Conservation (phyloP, 2,888 invertebrate species). For the Zygaena filipendulae region DNA sequence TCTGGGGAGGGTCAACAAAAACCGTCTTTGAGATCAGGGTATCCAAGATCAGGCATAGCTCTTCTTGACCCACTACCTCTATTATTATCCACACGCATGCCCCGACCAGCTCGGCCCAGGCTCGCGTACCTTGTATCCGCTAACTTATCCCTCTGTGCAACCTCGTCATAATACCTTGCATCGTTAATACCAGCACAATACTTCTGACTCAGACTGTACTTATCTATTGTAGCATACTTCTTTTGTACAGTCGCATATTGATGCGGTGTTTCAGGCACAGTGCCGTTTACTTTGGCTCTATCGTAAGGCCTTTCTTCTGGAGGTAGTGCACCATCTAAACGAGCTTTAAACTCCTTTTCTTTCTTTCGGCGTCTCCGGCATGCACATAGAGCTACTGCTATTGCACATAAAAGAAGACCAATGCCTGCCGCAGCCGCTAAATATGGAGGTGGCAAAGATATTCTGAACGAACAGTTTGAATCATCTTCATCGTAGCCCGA, state of each 20-base stretch:
- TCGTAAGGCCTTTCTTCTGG: conserved; percentile 71
- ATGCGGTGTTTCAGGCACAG: conserved; percentile 45
- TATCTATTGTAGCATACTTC: conserved; percentile 65
- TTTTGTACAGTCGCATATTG: conserved; percentile 64
- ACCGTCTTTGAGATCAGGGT: conserved; percentile 74
- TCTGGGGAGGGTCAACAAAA: conserved; percentile 77
- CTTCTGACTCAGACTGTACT: conserved; percentile 64
- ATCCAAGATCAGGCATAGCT: conserved; percentile 59
- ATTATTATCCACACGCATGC: conserved; percentile 44
- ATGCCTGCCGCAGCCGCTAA: conserved; percentile 73
- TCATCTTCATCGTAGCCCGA: conserved; percentile 86
- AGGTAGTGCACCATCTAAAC: conserved; percentile 66
- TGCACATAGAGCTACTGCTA: conserved; percentile 70
- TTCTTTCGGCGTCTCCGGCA: conserved; percentile 70
- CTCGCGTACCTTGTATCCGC: conserved; percentile 62
- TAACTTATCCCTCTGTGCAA: conserved; percentile 61
- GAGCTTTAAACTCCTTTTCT: conserved; percentile 70
- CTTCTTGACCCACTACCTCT: conserved; percentile 51
- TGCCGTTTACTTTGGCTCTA: conserved; percentile 64
- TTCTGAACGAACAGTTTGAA: conserved; percentile 77
- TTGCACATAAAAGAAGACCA: conserved; percentile 67
- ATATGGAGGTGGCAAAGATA: conserved; percentile 74
- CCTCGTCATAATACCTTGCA: conserved; percentile 62
- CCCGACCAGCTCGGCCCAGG: conserved; percentile 51
- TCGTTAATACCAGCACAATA: conserved; percentile 64